These are phyloP conservation scores for Graphium colonna DNA, from an alignment of 2,888 invertebrate species.

Conservation along the genomic window DNA sequence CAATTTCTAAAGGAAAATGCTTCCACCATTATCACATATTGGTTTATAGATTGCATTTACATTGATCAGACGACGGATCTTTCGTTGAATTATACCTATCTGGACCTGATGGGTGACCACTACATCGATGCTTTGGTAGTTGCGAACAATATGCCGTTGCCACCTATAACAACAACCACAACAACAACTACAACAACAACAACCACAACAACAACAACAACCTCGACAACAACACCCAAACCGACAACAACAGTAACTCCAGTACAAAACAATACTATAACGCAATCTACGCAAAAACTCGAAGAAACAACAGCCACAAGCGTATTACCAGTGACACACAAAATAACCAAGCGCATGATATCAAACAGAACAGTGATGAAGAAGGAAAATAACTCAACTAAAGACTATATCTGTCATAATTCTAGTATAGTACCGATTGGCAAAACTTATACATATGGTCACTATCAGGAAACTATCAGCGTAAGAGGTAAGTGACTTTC, in stretches of 20 bases:
- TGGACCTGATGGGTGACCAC: constrained; percentile 79
- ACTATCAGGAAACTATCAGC: constrained; percentile 82
- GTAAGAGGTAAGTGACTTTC: constrained; percentile 82
- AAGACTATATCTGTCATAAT: constrained; percentile 54
- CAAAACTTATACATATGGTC: constrained; percentile 85
- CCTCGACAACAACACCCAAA: constrained; percentile 54
- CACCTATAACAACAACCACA: constrained; percentile 72
- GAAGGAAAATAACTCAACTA: constrained; percentile 30
- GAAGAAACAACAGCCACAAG: constrained; percentile 22
- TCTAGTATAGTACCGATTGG: constrained; percentile 83
- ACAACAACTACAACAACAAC: constrained; percentile 69
- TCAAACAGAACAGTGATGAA: constrained; percentile 41
- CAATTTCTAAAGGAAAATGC: constrained; percentile 75
- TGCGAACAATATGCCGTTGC: constrained; percentile 83
- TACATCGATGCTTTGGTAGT: constrained; percentile 85
- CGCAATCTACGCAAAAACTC: constrained; percentile 12
- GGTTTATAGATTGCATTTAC: constrained; percentile 89
- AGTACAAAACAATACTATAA: constrained; percentile 35
- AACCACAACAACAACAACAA: constrained; percentile 64
- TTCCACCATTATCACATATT: constrained; percentile 81
- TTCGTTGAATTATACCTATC: constrained; percentile 82
- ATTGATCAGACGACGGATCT: constrained; percentile 83
- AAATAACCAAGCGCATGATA: constrained; percentile 41
- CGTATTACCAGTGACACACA: constrained; percentile 35
- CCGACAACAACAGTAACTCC: constrained; percentile 43